Base-by-base conservation (phyloP, 2,113 vertebrate genomes). In the Paramisgurnus dabryanus region DNA sequence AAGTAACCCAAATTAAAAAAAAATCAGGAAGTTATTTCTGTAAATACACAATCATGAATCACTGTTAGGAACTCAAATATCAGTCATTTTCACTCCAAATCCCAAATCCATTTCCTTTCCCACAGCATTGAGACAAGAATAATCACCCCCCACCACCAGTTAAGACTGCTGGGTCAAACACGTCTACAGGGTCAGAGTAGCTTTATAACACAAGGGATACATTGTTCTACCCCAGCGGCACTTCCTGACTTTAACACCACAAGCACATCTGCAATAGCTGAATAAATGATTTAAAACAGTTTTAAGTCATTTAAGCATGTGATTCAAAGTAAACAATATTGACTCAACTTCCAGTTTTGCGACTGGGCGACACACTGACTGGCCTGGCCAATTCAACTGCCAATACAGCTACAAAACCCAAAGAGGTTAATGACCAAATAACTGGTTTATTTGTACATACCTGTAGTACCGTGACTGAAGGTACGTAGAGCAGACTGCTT, bases 381-480 rank as follows among this genome's bases (percentile, higher is more conserved):
- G 45, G 45, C 7, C 49, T 53, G 49, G 12, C 12, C 12, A 53
- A 12, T 45, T 45, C 8, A 45, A 45, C 1, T 1, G 12, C 4
- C 9, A 2, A 50, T 11, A 12, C 49, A 50, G 13, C 13, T 58
- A 6, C 2, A 58, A 58, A 58, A 58, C 1, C 0, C 15, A n/a
- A 7, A n/a, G 5, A 0, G 13, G n/a, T 18, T 12, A 4, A 53
- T 3, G 6, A 69, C 6, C 9, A 57, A n/a, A 6, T 57, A 4
- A 11, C 7, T 7, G 1, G 50, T 71, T 41, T 18, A 8, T 72
- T 41, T 10, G 60, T 65, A 89, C 87, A 94, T 92, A 99, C 98
- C 98, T 99, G 91, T 99, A 99, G 93, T 99, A 99, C 85, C 98
- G 96, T 82, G 97, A 99, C 85, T 99, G 98, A 83, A 99, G 95